phyloP scores from a whole-genome alignment of 2,888 invertebrate species.

The Euzophera pinguis region DNA sequence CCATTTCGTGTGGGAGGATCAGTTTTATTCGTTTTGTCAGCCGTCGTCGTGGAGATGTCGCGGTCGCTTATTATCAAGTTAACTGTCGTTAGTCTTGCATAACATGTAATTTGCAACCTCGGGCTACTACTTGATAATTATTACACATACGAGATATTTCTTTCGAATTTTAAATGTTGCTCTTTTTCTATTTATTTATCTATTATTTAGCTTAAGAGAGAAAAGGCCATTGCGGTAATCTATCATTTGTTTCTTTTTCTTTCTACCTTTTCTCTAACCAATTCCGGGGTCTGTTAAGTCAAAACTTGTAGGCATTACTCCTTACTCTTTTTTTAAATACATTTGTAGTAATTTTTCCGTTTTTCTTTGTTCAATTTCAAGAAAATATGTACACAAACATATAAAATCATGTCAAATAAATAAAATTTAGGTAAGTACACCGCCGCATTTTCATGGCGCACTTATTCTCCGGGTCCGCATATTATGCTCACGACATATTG shows the following conservation, averaged over 20 bases:
- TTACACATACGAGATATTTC: background rate
- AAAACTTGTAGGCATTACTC: no score
- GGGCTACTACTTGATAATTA: background rate
- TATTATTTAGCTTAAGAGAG: no score
- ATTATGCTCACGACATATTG: constrained; percentile 60
- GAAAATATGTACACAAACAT: background rate
- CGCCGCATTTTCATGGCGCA: constrained; percentile 38
- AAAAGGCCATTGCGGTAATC: no score
- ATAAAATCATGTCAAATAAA: constrained; percentile 25
- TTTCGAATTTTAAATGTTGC: background rate
- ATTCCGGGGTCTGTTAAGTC: no score
- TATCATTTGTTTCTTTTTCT: no score
- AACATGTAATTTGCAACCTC: constrained; percentile 29
- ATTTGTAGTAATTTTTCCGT: background rate
- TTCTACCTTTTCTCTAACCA: no score
- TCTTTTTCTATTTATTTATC: no score
- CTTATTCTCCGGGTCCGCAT: constrained; percentile 41
- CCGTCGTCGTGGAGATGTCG: constrained; percentile 34
- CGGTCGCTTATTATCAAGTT: constrained; percentile 54
- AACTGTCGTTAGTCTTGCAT: constrained; percentile 26
- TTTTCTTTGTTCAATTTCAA: background rate
- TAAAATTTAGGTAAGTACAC: constrained; percentile 29
- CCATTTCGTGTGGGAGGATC: constrained; percentile 32
- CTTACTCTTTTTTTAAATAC: no score
- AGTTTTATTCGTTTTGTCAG: constrained; percentile 41